phyloP scores from a whole-genome alignment of 2,888 invertebrate genomes.

The Callyntrura guangdongensis region DNA sequence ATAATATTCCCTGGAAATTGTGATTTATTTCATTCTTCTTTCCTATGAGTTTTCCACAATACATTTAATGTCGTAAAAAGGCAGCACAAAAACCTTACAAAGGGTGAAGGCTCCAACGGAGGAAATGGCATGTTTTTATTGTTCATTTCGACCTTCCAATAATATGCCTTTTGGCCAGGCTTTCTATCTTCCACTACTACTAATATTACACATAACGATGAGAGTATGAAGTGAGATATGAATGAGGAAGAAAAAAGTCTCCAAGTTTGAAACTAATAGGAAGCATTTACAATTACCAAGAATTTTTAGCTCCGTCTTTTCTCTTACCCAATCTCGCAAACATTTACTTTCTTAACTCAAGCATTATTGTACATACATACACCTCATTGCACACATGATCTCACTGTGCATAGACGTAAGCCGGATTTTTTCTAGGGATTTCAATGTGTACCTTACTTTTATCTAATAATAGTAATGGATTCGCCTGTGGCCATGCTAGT shows the following conservation, averaged over 20 bases:
- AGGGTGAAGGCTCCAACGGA: background rate
- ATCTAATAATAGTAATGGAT: conserved; percentile 72
- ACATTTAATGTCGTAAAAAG: background rate
- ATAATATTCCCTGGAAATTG: conserved; percentile 65
- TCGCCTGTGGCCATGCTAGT: conserved; percentile 29
- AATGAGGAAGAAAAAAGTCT: background rate
- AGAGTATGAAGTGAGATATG: background rate
- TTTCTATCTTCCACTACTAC: background rate
- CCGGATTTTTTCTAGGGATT: background rate
- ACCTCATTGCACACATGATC: too few relatives aligned
- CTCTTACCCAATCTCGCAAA: background rate
- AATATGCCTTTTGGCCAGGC: conserved; percentile 54
- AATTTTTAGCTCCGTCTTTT: conserved; percentile 10
- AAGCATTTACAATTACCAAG: conserved; percentile 32
- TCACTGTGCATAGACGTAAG: too few relatives aligned
- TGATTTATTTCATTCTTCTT: conserved; percentile 66
- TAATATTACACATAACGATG: background rate
- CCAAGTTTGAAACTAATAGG: background rate
- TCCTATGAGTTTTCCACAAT: conserved; percentile 43
- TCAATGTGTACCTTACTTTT: conserved; percentile 14
- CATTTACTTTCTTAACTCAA: background rate
- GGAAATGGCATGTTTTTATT: conserved; percentile 35
- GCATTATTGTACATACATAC: background rate
- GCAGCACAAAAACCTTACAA: background rate
- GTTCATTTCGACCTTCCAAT: conserved; percentile 44